Base-by-base conservation (phyloP, 1,140 invertebrate species). In the Ganaspis sp. region DNA sequence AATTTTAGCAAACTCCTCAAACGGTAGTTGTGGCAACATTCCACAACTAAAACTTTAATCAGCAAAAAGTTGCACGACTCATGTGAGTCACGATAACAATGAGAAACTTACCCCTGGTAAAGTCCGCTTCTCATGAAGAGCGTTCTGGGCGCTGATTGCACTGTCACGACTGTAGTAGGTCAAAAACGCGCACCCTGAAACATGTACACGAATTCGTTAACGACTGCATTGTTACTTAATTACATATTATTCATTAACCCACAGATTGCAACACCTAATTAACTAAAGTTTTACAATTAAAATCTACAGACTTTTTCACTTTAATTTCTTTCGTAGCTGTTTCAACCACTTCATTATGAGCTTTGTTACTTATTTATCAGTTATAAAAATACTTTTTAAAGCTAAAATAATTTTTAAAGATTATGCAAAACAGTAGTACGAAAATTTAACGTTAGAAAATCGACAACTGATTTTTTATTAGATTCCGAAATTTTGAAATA, bases 61-160 rank as follows among this genome's bases (percentile, higher is more conserved):
- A 58, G 54, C 23, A 58, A 58, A 58, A 58, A 58, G 54, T 58
- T 58, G 4, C 23, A 15, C 4, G 54, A 58, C 54, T 58, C 54
- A 29, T 58, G 21, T 58, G 54, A 58, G 21, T 58, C 21, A 26
- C 54, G 54, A 58, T 58, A 58, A 58, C 54, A 58, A 58, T 58
- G 54, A 38, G 72, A 69, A 75, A 96, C 97, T 97, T 91, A 99
- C 98, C 96, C 98, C 98, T 93, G 97, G 96, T 93, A 99, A 94
- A 90, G 97, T 98, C 93, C 97, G 96, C 94, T 98, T 98, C 93
- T 99, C 98, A 95, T 99, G 97, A 86, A 98, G 95, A 86, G 96
- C 95, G 90, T 95, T 94, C 92, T 98, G 97, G 89, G 97, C 97
- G 92, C 94, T 96, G 88, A 96, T 93, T 83, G 97, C 97, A 92